Conservation (phyloP, 2,888 invertebrate genomes). For the Stenotaenia linearis region DNA sequence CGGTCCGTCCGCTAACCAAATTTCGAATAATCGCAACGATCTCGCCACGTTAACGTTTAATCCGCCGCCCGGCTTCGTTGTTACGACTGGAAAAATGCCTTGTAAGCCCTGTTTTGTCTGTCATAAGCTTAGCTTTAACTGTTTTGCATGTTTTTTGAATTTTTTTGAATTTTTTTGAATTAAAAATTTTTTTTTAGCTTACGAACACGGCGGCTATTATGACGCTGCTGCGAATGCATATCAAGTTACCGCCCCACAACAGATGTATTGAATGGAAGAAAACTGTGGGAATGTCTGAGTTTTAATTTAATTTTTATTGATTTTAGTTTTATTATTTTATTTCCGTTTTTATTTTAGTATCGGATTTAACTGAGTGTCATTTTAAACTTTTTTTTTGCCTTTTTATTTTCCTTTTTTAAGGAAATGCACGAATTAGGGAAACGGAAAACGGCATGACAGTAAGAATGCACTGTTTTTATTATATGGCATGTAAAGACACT, state of each 20-base stretch:
- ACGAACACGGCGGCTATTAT: conserved; percentile 13
- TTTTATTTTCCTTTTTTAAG: neutral
- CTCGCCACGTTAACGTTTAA: neutral
- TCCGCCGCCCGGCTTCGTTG: neutral
- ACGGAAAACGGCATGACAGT: neutral
- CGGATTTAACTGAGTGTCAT: too few relatives aligned
- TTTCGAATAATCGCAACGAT: neutral
- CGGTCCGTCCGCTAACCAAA: neutral
- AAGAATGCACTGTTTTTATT: neutral
- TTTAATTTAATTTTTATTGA: neutral
- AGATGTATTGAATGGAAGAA: conserved; percentile 12
- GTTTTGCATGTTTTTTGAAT: neutral
- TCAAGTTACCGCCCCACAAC: neutral
- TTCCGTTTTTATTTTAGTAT: neutral
- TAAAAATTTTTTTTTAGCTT: neutral
- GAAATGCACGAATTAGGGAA: neutral
- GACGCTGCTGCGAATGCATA: neutral
- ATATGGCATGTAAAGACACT: neutral
- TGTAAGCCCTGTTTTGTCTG: neutral
- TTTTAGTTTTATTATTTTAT: neutral
- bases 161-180: neutral
- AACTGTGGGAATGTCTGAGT: neutral
- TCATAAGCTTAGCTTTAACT: neutral
- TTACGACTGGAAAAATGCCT: conserved; percentile 8
- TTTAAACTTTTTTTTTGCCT: too few relatives aligned